phyloP scores from a whole-genome alignment of 30 jellyfish, hydroid and myxozoan species.

The Aurelia coerulea region DNA sequence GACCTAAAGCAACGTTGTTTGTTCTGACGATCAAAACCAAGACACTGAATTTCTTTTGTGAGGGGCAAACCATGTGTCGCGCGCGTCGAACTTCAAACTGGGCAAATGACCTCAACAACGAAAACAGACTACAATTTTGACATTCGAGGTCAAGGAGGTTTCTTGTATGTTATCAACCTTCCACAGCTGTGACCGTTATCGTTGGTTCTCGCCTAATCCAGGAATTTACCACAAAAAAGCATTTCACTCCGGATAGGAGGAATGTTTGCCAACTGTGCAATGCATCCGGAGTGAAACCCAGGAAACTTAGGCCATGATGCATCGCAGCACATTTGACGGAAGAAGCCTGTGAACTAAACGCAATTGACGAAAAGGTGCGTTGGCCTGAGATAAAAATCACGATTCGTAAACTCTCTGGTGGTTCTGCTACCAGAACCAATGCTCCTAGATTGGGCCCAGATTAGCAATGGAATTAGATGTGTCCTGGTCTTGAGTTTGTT shows the following conservation, averaged over 20 bases:
- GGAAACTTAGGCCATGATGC: not conserved
- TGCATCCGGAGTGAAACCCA: not conserved
- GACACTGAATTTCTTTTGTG: too few species aligned
- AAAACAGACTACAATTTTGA: not conserved
- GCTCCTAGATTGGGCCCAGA: too few species aligned
- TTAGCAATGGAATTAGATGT: too few species aligned
- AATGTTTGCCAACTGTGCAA: conserved; percentile 3
- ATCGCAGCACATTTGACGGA: not conserved
- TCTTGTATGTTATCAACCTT: conserved; percentile 4
- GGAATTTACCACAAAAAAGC: conserved; percentile 8
- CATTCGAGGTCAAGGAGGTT: conserved; percentile 12
- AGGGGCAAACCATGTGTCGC: too few species aligned
- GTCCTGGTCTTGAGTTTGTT: too few species aligned
- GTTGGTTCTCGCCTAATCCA: not conserved
- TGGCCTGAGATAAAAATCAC: too few species aligned
- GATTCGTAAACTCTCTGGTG: too few species aligned
- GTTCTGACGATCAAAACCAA: too few species aligned
- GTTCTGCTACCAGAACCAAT: too few species aligned
- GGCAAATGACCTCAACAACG: not conserved
- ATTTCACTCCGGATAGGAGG: not conserved
- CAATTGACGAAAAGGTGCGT: too few species aligned
- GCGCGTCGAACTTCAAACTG: not conserved
- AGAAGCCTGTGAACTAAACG: too few species aligned
- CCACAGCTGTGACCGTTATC: conserved; percentile 21
- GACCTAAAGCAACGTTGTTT: not conserved